Evolutionary conservation across 2,113 vertebrate species (phyloP).

Genomic region (Myrmophylax atrothorax): DNA sequence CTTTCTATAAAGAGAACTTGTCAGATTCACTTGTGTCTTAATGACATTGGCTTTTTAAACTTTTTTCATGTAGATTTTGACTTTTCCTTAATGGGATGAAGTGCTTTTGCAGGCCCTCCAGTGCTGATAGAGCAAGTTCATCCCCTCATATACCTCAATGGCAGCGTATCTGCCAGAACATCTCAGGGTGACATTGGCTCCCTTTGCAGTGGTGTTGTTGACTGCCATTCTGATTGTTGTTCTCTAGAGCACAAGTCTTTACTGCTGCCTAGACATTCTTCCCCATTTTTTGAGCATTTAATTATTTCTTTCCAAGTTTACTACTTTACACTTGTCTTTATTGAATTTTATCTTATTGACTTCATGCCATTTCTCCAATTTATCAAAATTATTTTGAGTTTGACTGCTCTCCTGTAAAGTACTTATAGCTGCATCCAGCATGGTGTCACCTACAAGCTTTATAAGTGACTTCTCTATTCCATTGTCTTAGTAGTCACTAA

Average conservation of each 20-base stretch:
- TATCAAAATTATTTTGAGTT: background rate
- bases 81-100: background rate
- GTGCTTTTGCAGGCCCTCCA: background rate
- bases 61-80: background rate
- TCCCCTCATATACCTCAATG: background rate
- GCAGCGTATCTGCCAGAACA: background rate
- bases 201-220: background rate
- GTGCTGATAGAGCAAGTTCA: background rate
- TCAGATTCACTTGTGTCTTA: background rate
- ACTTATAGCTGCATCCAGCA: background rate
- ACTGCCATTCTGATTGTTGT: background rate
- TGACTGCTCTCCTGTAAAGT: background rate
- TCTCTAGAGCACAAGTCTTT: background rate
- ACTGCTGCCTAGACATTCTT: background rate
- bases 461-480: background rate
- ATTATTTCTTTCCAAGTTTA: background rate
- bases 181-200: background rate
- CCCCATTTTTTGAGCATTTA: background rate
- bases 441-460: background rate
- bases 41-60: background rate
- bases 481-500: background rate
- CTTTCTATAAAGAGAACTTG: background rate
- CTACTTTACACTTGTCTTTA: background rate
- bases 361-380: background rate
- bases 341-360: background rate